A percentile compares a stretch with the other conserved stretches of the same genome.
Conservation (phyloP, 2,113 vertebrate genomes). For the Dromiciops gliroides region DNA sequence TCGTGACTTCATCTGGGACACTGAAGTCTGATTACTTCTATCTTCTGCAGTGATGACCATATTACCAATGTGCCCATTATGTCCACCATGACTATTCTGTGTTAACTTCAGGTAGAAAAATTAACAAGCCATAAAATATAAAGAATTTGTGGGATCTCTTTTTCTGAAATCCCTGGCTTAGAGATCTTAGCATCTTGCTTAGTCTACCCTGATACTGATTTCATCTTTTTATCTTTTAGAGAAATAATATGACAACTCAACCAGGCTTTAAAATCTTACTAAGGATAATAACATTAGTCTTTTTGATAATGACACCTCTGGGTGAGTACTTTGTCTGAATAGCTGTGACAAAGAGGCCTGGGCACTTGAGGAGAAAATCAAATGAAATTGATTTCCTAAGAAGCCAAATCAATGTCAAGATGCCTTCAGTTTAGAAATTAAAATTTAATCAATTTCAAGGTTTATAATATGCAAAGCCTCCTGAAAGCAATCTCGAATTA, state of each 20-base stretch:
- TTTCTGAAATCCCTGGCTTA: not conserved
- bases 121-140: not conserved
- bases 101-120: slow-evolving; percentile 15
- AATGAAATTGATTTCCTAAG: slow-evolving; percentile 52
- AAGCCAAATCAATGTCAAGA: slow-evolving; percentile 58
- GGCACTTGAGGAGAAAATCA: slow-evolving; percentile 46
- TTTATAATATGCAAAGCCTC: slow-evolving; percentile 11
- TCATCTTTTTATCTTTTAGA: not conserved
- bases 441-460: slow-evolving; percentile 64
- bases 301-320: not conserved
- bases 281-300: not conserved
- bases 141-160: not conserved
- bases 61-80: not conserved
- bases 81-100: not conserved
- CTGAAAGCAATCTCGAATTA: slow-evolving; percentile 3
- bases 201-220: not conserved
- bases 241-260: not conserved
- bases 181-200: not conserved
- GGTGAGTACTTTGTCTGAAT: slow-evolving; percentile 13
- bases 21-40: not conserved
- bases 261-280: not conserved
- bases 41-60: not conserved
- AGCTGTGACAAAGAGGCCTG: slow-evolving; percentile 39
- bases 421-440: slow-evolving; percentile 47
- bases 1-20: not conserved